A percentile compares a stretch with the other conserved stretches of the same genome.
Conservation (phyloP, 2,797 vertebrate genomes). For the Tinamus major region DNA sequence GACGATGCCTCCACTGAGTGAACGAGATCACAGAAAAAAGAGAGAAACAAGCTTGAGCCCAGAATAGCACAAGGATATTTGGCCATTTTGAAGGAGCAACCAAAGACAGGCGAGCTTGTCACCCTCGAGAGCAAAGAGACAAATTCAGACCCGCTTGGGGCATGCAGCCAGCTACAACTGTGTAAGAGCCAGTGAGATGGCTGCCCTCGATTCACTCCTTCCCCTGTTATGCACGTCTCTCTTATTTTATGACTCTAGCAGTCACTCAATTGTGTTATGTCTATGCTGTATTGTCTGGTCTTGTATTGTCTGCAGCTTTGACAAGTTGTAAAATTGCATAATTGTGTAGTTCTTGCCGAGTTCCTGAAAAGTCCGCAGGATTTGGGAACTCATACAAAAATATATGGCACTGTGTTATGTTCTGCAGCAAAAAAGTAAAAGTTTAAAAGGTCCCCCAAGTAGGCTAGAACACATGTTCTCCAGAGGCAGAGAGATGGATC, state of each 20-base stretch:
- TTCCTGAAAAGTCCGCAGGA: neutral
- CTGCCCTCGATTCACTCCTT: neutral
- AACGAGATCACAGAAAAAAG: neutral
- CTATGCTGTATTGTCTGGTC: conserved; percentile 38
- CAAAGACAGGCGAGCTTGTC: neutral
- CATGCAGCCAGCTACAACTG: neutral
- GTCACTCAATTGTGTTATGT: neutral
- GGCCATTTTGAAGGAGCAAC: neutral
- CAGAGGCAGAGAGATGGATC: neutral
- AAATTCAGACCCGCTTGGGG: conserved; percentile 1
- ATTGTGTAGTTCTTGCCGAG: neutral
- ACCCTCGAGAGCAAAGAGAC: neutral
- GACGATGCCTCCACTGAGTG: neutral
- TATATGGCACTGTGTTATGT: neutral
- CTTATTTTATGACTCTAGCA: conserved; percentile 11
- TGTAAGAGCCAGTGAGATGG: conserved; percentile 1
- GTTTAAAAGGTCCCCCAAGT: neutral
- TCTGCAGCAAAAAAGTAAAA: neutral
- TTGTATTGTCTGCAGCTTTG: conserved; percentile 18
- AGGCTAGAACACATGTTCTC: neutral
- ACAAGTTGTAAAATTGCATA: neutral
- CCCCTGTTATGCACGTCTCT: neutral
- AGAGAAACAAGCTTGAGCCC: neutral
- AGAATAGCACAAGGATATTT: neutral
- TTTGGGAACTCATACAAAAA: neutral